Percentiles rank a stretch among this genome's conserved stretches.
These are phyloP conservation scores for Zoanthus solanderi DNA, from an alignment of 92 coral and sea anemone species.

Conservation along the genomic window DNA sequence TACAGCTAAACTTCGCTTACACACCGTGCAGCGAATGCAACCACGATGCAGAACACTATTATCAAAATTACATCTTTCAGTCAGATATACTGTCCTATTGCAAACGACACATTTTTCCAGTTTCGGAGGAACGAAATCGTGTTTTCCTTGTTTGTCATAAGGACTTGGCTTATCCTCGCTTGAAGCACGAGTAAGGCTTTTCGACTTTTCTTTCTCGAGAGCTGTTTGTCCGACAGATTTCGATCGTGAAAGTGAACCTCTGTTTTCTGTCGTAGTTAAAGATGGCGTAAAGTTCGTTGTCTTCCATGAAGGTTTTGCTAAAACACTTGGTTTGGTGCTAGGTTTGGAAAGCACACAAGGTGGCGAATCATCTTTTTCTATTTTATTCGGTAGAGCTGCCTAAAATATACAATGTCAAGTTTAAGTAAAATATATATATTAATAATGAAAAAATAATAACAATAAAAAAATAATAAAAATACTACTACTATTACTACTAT, in stretches of 20 bases:
- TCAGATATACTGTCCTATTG: slow-evolving; percentile 90
- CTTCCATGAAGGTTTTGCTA: background rate
- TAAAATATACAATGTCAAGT: background rate
- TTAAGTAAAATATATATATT: background rate
- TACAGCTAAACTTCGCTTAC: slow-evolving; percentile 92
- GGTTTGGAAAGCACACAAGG: slow-evolving; percentile 3
- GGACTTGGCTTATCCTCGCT: slow-evolving; percentile 38
- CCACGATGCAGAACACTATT: slow-evolving; percentile 85
- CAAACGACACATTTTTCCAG: slow-evolving; percentile 91
- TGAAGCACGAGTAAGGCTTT: slow-evolving; percentile 14
- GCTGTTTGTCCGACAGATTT: slow-evolving; percentile 27
- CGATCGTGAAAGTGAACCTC: background rate
- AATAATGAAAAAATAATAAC: too few species aligned
- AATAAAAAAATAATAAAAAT: too few species aligned
- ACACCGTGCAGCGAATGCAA: slow-evolving; percentile 92
- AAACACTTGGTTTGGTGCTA: slow-evolving; percentile 3
- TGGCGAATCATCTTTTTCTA: background rate
- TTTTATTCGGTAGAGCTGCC: background rate
- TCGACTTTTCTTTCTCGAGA: slow-evolving; percentile 20
- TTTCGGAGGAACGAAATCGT: slow-evolving; percentile 52
- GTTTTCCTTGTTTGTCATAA: slow-evolving; percentile 40
- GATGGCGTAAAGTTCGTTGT: slow-evolving; percentile 7
- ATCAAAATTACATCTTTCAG: slow-evolving; percentile 95
- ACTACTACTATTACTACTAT: too few species aligned
- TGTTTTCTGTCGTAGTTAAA: background rate